Evolutionary conservation across 1,140 invertebrate genomes (phyloP), one percentile per base, ranked within the genome.

Genomic region (Listronotus bonariensis): DNA sequence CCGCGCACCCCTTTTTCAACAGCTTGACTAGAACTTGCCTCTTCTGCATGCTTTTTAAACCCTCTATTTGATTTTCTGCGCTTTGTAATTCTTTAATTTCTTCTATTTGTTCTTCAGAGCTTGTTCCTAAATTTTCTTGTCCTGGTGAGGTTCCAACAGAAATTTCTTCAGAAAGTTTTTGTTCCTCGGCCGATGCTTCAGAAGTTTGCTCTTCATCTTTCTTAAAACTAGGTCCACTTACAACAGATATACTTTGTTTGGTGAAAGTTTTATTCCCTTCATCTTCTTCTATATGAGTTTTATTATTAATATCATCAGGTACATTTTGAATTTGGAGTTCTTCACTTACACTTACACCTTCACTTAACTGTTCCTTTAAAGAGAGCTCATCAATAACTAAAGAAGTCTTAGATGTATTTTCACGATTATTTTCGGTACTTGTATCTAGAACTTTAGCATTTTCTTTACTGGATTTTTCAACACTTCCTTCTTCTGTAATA

Each of bases 231-330:
- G 11, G 2, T 36, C 8, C 11, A 36, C 34, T 36, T 12, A 36
- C 34, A 36, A 36, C 11, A 15, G 14, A 34, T 26, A 14, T 49
- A 49, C n/a, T 26, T 49, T 8, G 11, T 49, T 20, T 9, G 2
- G 6, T 18, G 18, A 12, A 8, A 26, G 46, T 2, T 26, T 18
- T 5, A 14, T 26, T 10, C 8, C 9, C 18, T 17, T 20, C 9
- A 20, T 17, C 18, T 26, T 20, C 46, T 9, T n/a, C 12, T 20
- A 32, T 8, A 26, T 6, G 2, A 49, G 1, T 20, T 4, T 49
- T 20, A 15, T 15, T 9, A 45, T 5, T 45, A 41, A 41, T 41
- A 45, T 45, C 9, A 49, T 26, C 18, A 49, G 46, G 46, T 49
- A 20, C 46, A 12, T 46, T 15, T 12, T 15, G 9, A 46, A 26